A percentile compares a stretch with the other conserved stretches of the same genome.
phyloP scores from a whole-genome alignment of 2,888 invertebrate genomes.

The Cremastinae sp. region DNA sequence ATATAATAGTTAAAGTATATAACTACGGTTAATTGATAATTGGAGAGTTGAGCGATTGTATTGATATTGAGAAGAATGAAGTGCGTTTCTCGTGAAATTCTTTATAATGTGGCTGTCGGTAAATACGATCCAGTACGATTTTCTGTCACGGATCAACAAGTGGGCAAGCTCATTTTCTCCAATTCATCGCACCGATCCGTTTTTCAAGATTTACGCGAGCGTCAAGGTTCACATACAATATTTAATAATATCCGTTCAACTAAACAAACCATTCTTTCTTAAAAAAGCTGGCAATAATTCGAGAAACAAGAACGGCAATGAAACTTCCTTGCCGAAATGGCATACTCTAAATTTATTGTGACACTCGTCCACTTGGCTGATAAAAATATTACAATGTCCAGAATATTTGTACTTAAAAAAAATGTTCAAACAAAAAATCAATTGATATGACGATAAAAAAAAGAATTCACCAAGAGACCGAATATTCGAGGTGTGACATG shows the following conservation, averaged over 20 bases:
- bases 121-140: not conserved
- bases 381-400: not conserved
- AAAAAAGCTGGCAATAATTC: no score
- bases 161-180: not conserved
- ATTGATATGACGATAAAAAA: no score
- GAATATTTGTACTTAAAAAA: not conserved
- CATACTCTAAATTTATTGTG: no score
- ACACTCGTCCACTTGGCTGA: conserved; percentile 4
- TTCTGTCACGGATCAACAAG: not conserved
- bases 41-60: conserved; percentile 57
- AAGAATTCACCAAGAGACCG: not conserved
- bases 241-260: not conserved
- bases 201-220: not conserved
- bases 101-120: no score
- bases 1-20: conserved; percentile 58
- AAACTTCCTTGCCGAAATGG: no score
- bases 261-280: no score
- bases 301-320: no score
- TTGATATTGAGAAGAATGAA: conserved; percentile 6
- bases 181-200: not conserved
- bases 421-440: not conserved
- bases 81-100: conserved; percentile 23
- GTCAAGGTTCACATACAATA: not conserved
- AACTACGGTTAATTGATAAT: conserved; percentile 63
- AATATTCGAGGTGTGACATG: conserved; percentile 11